These are phyloP conservation scores for Heliornis fulica DNA, from an alignment of 2,113 vertebrate species.

Conservation along the genomic window DNA sequence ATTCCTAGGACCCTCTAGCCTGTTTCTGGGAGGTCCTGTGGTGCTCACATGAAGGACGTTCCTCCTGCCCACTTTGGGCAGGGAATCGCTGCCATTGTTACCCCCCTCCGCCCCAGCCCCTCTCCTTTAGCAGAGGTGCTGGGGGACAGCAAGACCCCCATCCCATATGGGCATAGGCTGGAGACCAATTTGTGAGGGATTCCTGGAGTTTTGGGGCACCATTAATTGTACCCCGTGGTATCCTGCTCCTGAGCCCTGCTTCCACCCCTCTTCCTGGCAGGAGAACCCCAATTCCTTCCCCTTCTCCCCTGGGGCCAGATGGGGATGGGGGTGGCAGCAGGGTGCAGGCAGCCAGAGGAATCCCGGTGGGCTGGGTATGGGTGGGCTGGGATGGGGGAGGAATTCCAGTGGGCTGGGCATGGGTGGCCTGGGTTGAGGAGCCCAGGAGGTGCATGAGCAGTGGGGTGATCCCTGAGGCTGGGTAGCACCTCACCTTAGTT, in stretches of 20 bases:
- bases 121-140: not conserved
- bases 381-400: no score
- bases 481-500: not conserved
- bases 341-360: not conserved
- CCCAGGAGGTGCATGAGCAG: not conserved
- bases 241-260: not conserved
- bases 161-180: fast-evolving
- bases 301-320: fast-evolving
- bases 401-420: not conserved
- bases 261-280: not conserved
- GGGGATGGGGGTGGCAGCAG: no score
- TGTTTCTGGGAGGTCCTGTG: not conserved
- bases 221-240: fast-evolving
- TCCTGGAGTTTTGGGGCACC: not conserved
- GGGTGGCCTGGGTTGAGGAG: not conserved
- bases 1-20: no score
- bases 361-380: fast-evolving
- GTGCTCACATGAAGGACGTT: fast-evolving
- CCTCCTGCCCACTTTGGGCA: not conserved
- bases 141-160: not conserved
- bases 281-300: not conserved
- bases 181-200: fast-evolving
- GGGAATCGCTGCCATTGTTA: not conserved
- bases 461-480: fast-evolving
- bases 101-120: no score